Evolutionary conservation across 37 sponge, comb jelly and placozoan species (phyloP).

Genomic region (Oopsacas minuta): DNA sequence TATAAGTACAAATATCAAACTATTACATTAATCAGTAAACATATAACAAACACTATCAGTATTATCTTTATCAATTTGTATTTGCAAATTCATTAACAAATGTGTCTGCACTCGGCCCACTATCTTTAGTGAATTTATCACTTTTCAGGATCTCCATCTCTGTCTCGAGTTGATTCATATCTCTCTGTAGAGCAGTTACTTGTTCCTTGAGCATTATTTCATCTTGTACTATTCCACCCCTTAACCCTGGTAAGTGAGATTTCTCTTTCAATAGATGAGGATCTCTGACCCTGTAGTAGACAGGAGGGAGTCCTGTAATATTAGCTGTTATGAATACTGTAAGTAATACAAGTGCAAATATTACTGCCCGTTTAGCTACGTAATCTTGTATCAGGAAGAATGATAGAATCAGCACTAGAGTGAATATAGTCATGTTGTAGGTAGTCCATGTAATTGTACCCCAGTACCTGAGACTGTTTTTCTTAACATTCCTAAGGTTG

Average conservation of each 20-base stretch:
- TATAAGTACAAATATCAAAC: no score
- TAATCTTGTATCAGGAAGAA: background rate
- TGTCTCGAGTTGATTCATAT: background rate
- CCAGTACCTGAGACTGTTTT: background rate
- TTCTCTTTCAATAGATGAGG: background rate
- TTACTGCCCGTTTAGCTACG: background rate
- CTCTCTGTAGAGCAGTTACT: background rate
- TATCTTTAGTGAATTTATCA: background rate
- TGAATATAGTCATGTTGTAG: background rate
- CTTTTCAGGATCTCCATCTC: background rate
- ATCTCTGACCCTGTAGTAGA: background rate
- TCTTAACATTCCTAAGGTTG: constrained; percentile 1
- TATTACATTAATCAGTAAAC: no score
- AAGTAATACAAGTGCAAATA: background rate
- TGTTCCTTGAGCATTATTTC: background rate
- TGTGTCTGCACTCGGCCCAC: background rate
- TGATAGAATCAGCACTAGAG: background rate
- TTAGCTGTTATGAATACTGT: background rate
- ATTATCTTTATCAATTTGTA: no score
- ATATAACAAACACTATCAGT: no score
- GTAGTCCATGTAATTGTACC: background rate
- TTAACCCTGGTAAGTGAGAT: background rate
- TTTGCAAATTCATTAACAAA: no score
- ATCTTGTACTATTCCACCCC: background rate
- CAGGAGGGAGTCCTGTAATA: background rate